These are phyloP conservation scores for Polymixis lichenea DNA, from an alignment of 2,888 invertebrate genomes.

Conservation along the genomic window DNA sequence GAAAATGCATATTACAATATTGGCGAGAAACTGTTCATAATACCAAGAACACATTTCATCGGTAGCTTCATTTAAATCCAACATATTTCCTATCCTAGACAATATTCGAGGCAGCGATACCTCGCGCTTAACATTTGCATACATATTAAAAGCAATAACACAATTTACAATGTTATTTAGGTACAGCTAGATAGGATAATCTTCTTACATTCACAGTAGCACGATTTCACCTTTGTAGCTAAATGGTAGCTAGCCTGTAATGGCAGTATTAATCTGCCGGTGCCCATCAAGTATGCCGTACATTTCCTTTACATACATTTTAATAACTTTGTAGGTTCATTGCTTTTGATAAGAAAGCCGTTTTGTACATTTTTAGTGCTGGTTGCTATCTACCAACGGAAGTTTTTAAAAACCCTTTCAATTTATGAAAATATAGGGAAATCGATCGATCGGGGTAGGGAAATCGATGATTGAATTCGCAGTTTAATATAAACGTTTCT, in stretches of 20 bases:
- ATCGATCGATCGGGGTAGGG: no score
- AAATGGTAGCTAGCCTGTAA: conserved; percentile 71
- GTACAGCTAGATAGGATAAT: conserved; percentile 65
- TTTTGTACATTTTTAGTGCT: conserved; percentile 38
- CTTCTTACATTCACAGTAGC: conserved; percentile 70
- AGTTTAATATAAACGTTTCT: neutral
- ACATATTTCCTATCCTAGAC: conserved; percentile 39
- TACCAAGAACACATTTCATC: conserved; percentile 38
- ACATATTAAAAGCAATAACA: conserved; percentile 63
- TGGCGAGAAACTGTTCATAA: conserved; percentile 12
- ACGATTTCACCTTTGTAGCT: conserved; percentile 79
- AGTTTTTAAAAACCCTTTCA: conserved; percentile 2
- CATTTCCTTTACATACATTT: conserved; percentile 70
- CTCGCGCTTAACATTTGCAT: conserved; percentile 54
- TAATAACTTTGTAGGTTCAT: conserved; percentile 61
- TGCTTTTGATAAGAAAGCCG: conserved; percentile 37
- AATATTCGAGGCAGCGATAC: conserved; percentile 51
- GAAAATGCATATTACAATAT: conserved; percentile 25
- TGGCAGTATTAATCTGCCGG: conserved; percentile 74
- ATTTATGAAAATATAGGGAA: conserved; percentile 11
- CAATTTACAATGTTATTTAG: conserved; percentile 54
- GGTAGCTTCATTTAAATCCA: conserved; percentile 52
- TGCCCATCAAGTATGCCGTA: conserved; percentile 71
- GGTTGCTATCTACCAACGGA: conserved; percentile 5
- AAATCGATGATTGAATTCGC: no score